Evolutionary conservation across 2,113 vertebrate genomes (phyloP).

Genomic region (Poeciliopsis prolifica): DNA sequence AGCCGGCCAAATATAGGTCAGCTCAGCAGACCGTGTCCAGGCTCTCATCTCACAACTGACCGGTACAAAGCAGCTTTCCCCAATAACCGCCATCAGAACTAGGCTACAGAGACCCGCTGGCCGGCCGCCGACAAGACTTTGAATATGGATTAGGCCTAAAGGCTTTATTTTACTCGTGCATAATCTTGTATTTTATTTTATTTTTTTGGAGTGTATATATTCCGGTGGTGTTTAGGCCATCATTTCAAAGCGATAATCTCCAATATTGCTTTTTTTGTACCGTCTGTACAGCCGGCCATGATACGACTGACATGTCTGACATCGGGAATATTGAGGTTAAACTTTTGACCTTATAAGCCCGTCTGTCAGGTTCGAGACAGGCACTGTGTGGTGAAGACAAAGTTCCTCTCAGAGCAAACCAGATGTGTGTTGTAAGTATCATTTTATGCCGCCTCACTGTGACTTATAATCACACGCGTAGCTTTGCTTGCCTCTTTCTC

Average conservation of each 20-base stretch:
- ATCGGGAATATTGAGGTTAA: constrained; percentile 57
- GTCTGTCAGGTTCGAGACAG: constrained; percentile 59
- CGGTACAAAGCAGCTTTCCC: constrained; percentile 74
- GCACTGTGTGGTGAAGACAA: constrained; percentile 41
- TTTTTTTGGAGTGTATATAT: constrained; percentile 58
- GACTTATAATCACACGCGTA: constrained; percentile 14
- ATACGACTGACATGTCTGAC: constrained; percentile 57
- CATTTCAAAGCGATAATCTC: constrained; percentile 69
- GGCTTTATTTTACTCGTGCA: constrained; percentile 70
- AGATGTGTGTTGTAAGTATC: not conserved
- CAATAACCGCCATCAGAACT: constrained; percentile 69
- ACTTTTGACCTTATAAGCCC: constrained; percentile 65
- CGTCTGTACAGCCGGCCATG: constrained; percentile 49
- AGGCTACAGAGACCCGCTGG: constrained; percentile 62
- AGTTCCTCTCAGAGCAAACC: constrained; percentile 51
- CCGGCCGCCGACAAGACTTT: constrained; percentile 64
- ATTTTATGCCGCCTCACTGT: not conserved
- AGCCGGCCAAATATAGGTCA: constrained; percentile 76
- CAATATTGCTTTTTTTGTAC: constrained; percentile 33
- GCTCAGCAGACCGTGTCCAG: constrained; percentile 60
- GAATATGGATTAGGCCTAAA: constrained; percentile 74
- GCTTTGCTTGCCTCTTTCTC: constrained; percentile 1
- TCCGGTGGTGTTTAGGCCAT: constrained; percentile 63
- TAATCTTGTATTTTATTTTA: constrained; percentile 71
- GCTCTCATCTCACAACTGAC: constrained; percentile 65